Base-by-base conservation (phyloP, 1,140 invertebrate genomes). In the Cyphomyrmex costatus region DNA sequence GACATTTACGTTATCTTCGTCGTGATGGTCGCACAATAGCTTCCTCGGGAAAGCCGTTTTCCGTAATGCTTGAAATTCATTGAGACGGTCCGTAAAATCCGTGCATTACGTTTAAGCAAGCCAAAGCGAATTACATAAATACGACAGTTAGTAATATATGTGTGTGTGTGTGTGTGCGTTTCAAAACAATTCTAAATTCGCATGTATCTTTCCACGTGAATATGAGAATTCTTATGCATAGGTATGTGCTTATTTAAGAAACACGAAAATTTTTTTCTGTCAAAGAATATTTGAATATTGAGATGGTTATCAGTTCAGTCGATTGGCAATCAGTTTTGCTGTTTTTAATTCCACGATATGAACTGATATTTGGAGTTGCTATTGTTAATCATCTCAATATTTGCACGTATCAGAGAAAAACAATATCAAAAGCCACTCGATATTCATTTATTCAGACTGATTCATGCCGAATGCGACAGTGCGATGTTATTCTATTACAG, bases 21-120 rank as follows among this genome's bases (percentile, higher is more conserved):
- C n/a, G 71, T 19, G 53, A 56, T n/a, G 49, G 27, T 66, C 30
- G 51, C 42, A 68, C 79, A 71, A 82, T 71, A 24, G 66, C 21
- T 70, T 71, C 12, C 79, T 46, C 33, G 33, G 19, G 19, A 58
- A 80, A 79, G 33, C 21, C 66, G 33, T 82, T 82, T 73, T 73
- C 79, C 24, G 53, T 61, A 83, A 73, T 73, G 42, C 36, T 73
- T 19, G 68, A 83, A 60, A 83, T 83, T 83, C 68, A 61, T 74
- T 42, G 68, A 30, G 53, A 60, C 33, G 51, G 24, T 46, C 36
- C 16, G 19, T 71, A 56, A 56, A 83, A 60, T 73, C 36, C n/a
- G 36, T 36, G 33, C 7, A 42, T 82, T 58, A 21, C 6, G 27
- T 42, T 42, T 65, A 21, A 30, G 24, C 19, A 24, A 63, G 19